A percentile compares a stretch with the other conserved stretches of the same genome.
Conservation (phyloP, 2,797 vertebrate species). For the Premnoplex brunnescens region DNA sequence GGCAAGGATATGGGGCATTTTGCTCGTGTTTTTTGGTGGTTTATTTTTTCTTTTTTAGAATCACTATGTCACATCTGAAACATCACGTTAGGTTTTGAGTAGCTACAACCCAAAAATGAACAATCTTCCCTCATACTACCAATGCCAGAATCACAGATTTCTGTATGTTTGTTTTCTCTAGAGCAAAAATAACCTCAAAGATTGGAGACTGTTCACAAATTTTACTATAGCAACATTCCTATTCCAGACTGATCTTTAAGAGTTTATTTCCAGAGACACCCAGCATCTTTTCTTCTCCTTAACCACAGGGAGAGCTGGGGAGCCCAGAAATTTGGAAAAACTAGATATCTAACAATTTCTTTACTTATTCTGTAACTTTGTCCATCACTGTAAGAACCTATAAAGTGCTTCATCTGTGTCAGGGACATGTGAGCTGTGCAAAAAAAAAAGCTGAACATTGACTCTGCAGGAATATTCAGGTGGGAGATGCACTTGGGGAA, state of each 20-base stretch:
- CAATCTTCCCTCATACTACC: background rate
- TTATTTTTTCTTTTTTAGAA: background rate
- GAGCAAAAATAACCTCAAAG: background rate
- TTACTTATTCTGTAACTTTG: background rate
- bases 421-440: background rate
- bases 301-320: background rate
- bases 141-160: background rate
- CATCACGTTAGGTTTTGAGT: background rate
- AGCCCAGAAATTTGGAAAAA: background rate
- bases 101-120: background rate
- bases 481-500: background rate
- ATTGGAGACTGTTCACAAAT: background rate
- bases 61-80: background rate
- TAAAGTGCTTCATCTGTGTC: background rate
- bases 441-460: background rate
- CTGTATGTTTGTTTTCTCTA: background rate
- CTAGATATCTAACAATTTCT: background rate
- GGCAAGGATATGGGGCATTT: background rate
- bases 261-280: background rate
- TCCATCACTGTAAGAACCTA: background rate
- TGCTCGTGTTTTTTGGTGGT: rapidly evolving
- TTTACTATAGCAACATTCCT: background rate
- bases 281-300: background rate
- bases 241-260: background rate
- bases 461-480: background rate